These are phyloP conservation scores for Parascotia fuliginaria DNA, from an alignment of 2,888 invertebrate species.

Conservation along the genomic window DNA sequence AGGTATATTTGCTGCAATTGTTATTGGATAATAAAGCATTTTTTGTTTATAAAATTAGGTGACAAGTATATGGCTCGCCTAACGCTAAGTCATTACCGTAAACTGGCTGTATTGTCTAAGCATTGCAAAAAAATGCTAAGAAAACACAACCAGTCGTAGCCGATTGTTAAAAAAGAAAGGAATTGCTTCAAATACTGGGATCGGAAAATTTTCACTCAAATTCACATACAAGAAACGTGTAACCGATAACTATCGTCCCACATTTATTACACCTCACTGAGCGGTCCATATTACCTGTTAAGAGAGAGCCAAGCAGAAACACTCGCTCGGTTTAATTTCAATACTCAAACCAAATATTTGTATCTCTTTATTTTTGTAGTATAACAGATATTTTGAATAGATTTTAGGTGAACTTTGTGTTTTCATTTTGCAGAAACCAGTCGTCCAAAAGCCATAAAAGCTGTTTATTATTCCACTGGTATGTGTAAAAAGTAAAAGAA, in stretches of 20 bases:
- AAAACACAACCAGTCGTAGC: too few relatives aligned
- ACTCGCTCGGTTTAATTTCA: slow-evolving; percentile 26
- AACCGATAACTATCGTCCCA: slow-evolving; percentile 13
- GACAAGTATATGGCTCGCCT: too few relatives aligned
- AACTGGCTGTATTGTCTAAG: too few relatives aligned
- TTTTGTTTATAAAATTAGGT: too few relatives aligned
- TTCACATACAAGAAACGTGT: slow-evolving; percentile 9
- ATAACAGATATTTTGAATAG: slow-evolving; percentile 8
- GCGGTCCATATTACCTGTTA: slow-evolving; percentile 12
- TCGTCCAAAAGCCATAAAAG: slow-evolving; percentile 31
- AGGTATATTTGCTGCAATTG: too few relatives aligned
- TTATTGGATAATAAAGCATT: too few relatives aligned
- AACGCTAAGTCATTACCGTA: too few relatives aligned
- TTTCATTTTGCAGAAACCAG: slow-evolving; percentile 51
- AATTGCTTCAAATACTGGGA: too few relatives aligned
- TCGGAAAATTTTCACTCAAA: too few relatives aligned
- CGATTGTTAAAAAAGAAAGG: too few relatives aligned
- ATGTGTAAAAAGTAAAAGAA: background rate
- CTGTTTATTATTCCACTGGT: slow-evolving; percentile 4
- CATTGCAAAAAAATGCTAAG: too few relatives aligned
- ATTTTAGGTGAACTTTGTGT: slow-evolving; percentile 9
- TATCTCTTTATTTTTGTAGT: slow-evolving; percentile 14
- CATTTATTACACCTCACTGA: slow-evolving; percentile 28
- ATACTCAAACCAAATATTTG: slow-evolving; percentile 18
- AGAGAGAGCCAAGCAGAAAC: slow-evolving; percentile 19